A percentile compares a stretch with the other conserved stretches of the same genome.
Evolutionary conservation across 2,888 invertebrate species (phyloP).

Genomic region (Scaptomyza tumidula): DNA sequence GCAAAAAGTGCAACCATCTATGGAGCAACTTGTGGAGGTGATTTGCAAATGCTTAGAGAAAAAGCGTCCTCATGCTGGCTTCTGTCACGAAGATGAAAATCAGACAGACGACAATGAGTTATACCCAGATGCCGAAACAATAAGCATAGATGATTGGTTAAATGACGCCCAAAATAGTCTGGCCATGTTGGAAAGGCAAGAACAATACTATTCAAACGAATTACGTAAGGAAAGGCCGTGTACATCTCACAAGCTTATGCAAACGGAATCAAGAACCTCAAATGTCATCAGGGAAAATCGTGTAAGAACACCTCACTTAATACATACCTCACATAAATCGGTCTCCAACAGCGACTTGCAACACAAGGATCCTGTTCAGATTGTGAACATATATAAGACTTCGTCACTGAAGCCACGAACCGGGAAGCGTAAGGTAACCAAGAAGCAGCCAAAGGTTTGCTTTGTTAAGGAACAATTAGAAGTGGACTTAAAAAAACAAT

Average conservation of each 20-base stretch:
- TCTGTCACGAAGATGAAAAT: neutral
- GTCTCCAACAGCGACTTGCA: slow-evolving; percentile 26
- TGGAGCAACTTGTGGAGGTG: neutral
- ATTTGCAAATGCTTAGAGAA: neutral
- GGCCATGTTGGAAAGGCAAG: slow-evolving; percentile 26
- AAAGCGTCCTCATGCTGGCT: neutral
- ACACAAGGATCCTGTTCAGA: slow-evolving; percentile 2
- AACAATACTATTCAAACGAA: slow-evolving; percentile 1
- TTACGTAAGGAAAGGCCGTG: neutral
- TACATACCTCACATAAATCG: slow-evolving; percentile 33
- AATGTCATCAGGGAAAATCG: neutral
- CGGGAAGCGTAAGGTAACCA: neutral
- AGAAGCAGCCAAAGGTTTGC: slow-evolving; percentile 15
- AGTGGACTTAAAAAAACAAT: neutral
- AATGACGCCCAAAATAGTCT: slow-evolving; percentile 6
- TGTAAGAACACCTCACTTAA: neutral
- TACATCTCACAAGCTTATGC: slow-evolving; percentile 19
- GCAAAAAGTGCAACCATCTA: no score
- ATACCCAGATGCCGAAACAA: neutral
- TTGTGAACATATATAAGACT: slow-evolving; percentile 7
- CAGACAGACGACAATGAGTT: neutral
- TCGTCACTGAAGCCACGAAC: slow-evolving; percentile 12
- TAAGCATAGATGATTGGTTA: slow-evolving; percentile 42
- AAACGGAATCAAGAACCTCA: slow-evolving; percentile 21
- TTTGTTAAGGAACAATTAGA: slow-evolving; percentile 6